Base-by-base conservation (phyloP, 2,888 invertebrate genomes). In the Steinernema scapterisci region DNA sequence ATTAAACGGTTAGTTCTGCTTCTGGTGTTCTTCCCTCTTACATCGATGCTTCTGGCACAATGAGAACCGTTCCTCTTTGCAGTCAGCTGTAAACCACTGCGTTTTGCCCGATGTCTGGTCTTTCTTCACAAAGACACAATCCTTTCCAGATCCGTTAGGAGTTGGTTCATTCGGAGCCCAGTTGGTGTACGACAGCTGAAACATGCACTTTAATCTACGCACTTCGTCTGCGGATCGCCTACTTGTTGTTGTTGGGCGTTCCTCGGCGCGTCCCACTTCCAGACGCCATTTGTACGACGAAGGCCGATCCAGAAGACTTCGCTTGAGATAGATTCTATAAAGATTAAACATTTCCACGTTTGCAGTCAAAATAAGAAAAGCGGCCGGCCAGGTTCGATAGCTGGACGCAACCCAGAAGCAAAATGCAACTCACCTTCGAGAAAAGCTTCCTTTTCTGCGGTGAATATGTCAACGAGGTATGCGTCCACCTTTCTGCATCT, bases 221-320 rank as follows among this genome's bases (percentile, higher is more conserved):
- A n/a, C 63, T 31, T n/a, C 6, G 16, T 11, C n/a, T 1, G 9
- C 31, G 31, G 9, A 16, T 31, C 19, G 9, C 31, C 31, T 38
- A 63, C 63, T 3, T 27, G 7, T 52, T 76, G 76, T 38, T 73
- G 52, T 25, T 25, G 31, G 48, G 77, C 80, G 11, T 73, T 75
- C 46, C 78, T 76, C 25, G 81, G 81, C 48, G 79, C 81, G 72
- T 81, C 82, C 81, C 80, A 80, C n/a, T 73, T 73, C 82, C 82
- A 82, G 16, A 75, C 51, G 9, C 77, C 75, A n/a, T 74, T 74
- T 51, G 74, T 75, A 31, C 54, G 38, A 45, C 70, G 75, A 13
- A 82, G 75, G 9, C 82, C 82, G 45, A 82, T 78, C 82, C 82
- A 82, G 25, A 51, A 72, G 9, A 27, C 27, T 9, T 38, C 38